Percentiles rank a stretch among this genome's conserved stretches.
These are phyloP conservation scores for Drosophila mayaguana DNA, from an alignment of 2,888 invertebrate species.

Conservation along the genomic window DNA sequence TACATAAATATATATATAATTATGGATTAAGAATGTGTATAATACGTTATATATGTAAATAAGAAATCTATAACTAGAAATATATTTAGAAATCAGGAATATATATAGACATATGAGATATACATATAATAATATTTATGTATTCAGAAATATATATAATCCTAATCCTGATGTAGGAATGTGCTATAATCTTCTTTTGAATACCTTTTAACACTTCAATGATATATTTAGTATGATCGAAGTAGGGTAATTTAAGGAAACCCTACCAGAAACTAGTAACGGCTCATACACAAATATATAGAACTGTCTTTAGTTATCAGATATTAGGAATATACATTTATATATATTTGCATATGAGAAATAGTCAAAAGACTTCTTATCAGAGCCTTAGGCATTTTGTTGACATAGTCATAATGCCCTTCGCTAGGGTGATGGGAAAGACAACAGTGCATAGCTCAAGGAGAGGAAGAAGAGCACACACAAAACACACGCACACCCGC, in stretches of 20 bases:
- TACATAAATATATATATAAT: no score
- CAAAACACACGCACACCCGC: slow-evolving; percentile 28
- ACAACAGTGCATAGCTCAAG: slow-evolving; percentile 9
- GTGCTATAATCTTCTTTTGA: neutral
- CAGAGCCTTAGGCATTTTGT: neutral
- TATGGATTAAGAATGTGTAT: no score
- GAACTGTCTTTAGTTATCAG: neutral
- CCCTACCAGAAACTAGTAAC: neutral
- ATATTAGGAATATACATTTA: neutral
- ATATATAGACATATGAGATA: neutral
- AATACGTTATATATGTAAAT: no score
- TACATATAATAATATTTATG: no score
- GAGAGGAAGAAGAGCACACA: slow-evolving; percentile 18
- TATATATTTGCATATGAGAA: neutral
- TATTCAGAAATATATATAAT: no score
- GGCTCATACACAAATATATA: neutral
- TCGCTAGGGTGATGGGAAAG: slow-evolving; percentile 11
- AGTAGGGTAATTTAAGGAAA: neutral
- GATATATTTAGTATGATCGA: neutral
- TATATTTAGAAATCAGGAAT: neutral
- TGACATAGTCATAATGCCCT: slow-evolving; percentile 6
- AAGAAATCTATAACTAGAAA: neutral
- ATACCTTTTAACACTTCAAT: neutral
- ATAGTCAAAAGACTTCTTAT: neutral
- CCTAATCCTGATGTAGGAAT: no score